Conservation (phyloP, 2,113 vertebrate genomes). For the Suncus etruscus region DNA sequence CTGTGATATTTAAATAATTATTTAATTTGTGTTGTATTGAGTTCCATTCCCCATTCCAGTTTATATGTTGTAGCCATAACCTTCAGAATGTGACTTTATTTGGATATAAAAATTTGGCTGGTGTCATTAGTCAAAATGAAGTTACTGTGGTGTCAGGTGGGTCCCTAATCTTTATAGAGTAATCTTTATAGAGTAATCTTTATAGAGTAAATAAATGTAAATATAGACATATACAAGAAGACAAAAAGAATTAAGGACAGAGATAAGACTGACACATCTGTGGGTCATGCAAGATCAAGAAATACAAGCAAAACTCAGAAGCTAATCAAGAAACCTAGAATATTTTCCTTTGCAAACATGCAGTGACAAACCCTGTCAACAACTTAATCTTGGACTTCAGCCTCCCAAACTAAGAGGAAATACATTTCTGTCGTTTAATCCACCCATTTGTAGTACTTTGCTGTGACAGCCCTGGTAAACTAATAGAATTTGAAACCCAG, state of each 20-base stretch:
- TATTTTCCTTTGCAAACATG: not conserved
- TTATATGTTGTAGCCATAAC: no score
- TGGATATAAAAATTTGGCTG: not conserved
- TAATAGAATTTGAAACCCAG: not conserved
- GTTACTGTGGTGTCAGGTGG: not conserved
- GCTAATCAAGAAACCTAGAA: not conserved
- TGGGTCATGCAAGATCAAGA: not conserved
- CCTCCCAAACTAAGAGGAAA: not conserved
- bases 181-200: not conserved
- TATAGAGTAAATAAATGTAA: not conserved
- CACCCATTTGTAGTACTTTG: not conserved
- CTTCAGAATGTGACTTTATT: no score
- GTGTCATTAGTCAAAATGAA: not conserved
- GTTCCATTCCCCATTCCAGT: no score
- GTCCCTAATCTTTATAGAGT: not conserved
- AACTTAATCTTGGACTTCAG: not conserved
- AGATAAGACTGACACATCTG: not conserved
- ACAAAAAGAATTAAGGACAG: not conserved
- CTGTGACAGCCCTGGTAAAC: not conserved
- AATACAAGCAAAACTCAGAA: not conserved
- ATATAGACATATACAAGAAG: not conserved
- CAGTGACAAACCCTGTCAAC: not conserved
- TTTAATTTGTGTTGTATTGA: no score
- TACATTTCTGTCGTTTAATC: not conserved
- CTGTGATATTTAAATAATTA: no score